A percentile compares a stretch with the other conserved stretches of the same genome.
phyloP scores from a whole-genome alignment of 1,140 invertebrate genomes.

The Drosophila santomea region DNA sequence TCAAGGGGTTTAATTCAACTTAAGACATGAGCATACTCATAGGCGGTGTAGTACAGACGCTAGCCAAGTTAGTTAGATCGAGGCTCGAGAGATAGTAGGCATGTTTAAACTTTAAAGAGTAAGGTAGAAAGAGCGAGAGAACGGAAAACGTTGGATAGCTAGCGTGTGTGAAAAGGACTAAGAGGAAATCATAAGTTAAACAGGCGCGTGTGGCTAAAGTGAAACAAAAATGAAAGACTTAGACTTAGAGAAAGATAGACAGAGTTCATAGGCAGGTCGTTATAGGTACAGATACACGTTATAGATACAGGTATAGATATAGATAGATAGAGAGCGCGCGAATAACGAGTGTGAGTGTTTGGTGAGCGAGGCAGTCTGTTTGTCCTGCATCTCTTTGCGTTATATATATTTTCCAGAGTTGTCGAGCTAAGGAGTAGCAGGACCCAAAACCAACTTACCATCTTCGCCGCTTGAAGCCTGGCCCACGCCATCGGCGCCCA shows the following conservation, averaged over 20 bases:
- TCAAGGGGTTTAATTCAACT: constrained; percentile 31
- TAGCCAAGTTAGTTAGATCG: constrained; percentile 57
- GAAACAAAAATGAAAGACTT: constrained; percentile 59
- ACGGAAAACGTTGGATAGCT: constrained; percentile 50
- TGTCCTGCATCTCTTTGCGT: constrained; percentile 20
- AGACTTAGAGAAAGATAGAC: constrained; percentile 63
- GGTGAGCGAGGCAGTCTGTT: constrained; percentile 55
- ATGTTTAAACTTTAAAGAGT: constrained; percentile 22
- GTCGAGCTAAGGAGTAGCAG: neutral
- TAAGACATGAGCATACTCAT: constrained; percentile 61
- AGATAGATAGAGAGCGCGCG: constrained; percentile 65
- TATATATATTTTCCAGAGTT: constrained; percentile 8
- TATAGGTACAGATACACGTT: constrained; percentile 45
- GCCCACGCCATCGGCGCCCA: constrained; percentile 84
- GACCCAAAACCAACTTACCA: constrained; percentile 67
- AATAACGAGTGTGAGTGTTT: constrained; percentile 69
- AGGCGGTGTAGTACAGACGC: constrained; percentile 73
- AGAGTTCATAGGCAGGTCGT: constrained; percentile 36
- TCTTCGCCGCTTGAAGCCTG: constrained; percentile 84
- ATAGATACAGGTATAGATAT: constrained; percentile 39
- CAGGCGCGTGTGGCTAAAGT: constrained; percentile 70
- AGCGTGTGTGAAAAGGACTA: constrained; percentile 63
- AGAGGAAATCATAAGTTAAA: constrained; percentile 59
- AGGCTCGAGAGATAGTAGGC: constrained; percentile 37
- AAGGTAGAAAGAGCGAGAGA: constrained; percentile 33